phyloP scores from a whole-genome alignment of 2,113 vertebrate species.

The Hipposideros armiger region DNA sequence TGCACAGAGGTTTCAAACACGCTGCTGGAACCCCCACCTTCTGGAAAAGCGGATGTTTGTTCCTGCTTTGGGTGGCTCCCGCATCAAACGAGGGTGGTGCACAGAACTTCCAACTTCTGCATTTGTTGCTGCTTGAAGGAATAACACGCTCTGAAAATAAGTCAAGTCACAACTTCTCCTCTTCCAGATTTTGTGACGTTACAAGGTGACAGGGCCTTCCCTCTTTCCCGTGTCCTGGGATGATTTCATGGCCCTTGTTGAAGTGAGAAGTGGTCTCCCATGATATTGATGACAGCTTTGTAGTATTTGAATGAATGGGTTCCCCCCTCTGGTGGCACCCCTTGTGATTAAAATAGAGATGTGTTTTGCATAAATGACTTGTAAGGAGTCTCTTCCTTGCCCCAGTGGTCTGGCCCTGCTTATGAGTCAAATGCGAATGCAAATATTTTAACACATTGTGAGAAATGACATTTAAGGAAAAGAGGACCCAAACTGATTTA shows the following conservation, averaged over 20 bases:
- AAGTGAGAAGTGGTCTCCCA: not conserved
- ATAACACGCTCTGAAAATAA: not conserved
- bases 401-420: not conserved
- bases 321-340: not conserved
- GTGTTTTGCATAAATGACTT: constrained; percentile 48
- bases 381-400: not conserved
- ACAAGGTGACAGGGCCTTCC: not conserved
- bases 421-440: constrained; percentile 44
- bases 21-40: fast-evolving
- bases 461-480: constrained; percentile 26
- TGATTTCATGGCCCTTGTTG: not conserved
- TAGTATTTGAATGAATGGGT: not conserved
- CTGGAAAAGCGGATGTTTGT: not conserved
- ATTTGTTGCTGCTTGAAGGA: not conserved
- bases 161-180: not conserved
- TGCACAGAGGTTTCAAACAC: not conserved
- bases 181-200: not conserved
- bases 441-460: constrained; percentile 61
- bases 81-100: not conserved
- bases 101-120: not conserved
- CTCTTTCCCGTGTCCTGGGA: not conserved
- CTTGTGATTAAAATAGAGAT: not conserved
- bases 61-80: not conserved
- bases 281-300: not conserved
- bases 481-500: not conserved